Conservation (phyloP, 2,888 invertebrate species). For the Exephanes ischioxanthus region DNA sequence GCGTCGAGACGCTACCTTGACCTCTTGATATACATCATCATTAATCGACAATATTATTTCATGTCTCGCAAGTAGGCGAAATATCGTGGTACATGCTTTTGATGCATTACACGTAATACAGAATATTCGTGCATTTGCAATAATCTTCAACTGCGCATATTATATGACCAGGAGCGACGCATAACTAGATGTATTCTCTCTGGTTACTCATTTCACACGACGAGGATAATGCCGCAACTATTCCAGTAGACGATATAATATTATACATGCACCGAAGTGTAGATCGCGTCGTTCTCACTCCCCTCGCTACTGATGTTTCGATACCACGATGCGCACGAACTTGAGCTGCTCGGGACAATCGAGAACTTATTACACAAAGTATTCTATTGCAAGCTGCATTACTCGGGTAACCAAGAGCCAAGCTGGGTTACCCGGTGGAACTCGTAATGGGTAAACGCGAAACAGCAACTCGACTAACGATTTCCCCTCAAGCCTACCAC, state of each 20-base stretch:
- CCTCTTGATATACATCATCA: too few relatives aligned
- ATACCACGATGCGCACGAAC: constrained; percentile 53
- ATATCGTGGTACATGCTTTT: not conserved
- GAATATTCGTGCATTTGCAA: constrained; percentile 40
- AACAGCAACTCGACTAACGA: constrained; percentile 59
- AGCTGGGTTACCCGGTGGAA: constrained; percentile 50
- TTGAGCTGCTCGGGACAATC: constrained; percentile 60
- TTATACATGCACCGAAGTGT: constrained; percentile 1
- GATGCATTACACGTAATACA: constrained; percentile 43
- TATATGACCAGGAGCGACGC: constrained; percentile 32
- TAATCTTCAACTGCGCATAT: constrained; percentile 49
- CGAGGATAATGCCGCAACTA: constrained; percentile 21
- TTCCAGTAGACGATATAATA: constrained; percentile 6
- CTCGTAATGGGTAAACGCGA: constrained; percentile 59
- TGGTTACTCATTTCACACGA: constrained; percentile 25
- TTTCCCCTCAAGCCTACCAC: constrained; percentile 49
- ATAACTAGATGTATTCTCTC: constrained; percentile 19
- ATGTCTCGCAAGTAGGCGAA: too few relatives aligned
- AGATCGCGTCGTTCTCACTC: constrained; percentile 30
- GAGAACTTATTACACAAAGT: constrained; percentile 60
- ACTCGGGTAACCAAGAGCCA: constrained; percentile 54
- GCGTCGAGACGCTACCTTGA: too few relatives aligned
- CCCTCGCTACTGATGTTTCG: constrained; percentile 31
- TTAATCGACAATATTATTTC: not conserved
- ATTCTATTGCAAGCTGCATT: constrained; percentile 52